Conservation (phyloP, 1,140 invertebrate genomes). For the Antheraea mylitta region DNA sequence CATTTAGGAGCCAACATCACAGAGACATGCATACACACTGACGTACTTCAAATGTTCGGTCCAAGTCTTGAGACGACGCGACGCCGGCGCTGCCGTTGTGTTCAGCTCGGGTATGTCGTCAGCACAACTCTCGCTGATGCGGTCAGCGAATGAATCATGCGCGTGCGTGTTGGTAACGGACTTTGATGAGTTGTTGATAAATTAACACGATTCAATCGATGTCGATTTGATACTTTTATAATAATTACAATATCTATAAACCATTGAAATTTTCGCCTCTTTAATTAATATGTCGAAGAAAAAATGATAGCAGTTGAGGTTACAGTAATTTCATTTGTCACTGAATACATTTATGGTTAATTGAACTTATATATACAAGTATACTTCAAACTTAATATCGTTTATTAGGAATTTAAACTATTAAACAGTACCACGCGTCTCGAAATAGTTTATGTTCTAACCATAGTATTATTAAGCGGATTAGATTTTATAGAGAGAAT, state of each 20-base stretch:
- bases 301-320: no score
- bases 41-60: conserved; percentile 65
- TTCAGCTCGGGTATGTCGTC: conserved; percentile 33
- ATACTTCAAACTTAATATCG: no score
- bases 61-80: conserved; percentile 62
- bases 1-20: not conserved
- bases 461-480: no score
- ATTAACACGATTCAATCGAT: not conserved
- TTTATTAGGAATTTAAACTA: no score
- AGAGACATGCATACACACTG: conserved; percentile 29
- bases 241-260: not conserved
- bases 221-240: not conserved
- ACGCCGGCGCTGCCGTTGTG: conserved; percentile 32
- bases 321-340: no score
- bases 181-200: not conserved
- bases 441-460: no score
- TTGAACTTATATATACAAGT: no score
- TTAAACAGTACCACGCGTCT: no score
- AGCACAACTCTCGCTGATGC: conserved; percentile 10
- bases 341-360: no score
- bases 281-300: no score
- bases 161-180: not conserved
- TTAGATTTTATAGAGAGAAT: no score
- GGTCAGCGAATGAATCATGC: not conserved
- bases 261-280: no score